Evolutionary conservation across 1,140 invertebrate genomes (phyloP).

Genomic region (Monochamus saltuarius): DNA sequence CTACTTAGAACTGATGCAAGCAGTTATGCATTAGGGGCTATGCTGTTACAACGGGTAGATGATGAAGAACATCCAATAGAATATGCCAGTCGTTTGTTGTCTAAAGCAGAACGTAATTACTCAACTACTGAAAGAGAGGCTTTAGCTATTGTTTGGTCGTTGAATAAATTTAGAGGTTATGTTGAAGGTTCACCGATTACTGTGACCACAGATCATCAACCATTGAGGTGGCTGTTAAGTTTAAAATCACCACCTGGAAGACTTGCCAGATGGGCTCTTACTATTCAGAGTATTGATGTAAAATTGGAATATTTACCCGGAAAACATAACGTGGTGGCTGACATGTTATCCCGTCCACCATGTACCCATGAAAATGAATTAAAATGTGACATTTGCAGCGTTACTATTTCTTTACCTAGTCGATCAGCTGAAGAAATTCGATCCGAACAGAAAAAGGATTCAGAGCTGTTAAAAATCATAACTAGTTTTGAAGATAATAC

Average conservation of each 20-base stretch:
- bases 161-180: constrained; percentile 45
- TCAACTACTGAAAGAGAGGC: constrained; percentile 47
- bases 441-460: background rate
- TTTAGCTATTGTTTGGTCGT: constrained; percentile 44
- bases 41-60: constrained; percentile 44
- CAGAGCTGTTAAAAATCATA: constrained; percentile 11
- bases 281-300: constrained; percentile 27
- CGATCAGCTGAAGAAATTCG: constrained; percentile 24
- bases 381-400: constrained; percentile 18
- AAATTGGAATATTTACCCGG: constrained; percentile 30
- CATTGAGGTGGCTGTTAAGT: constrained; percentile 34
- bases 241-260: constrained; percentile 38
- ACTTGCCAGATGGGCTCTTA: constrained; percentile 27
- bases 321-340: constrained; percentile 28
- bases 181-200: constrained; percentile 42
- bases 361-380: constrained; percentile 25
- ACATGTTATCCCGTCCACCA: constrained; percentile 21
- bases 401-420: constrained; percentile 30
- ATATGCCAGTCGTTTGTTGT: constrained; percentile 50
- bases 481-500: constrained; percentile 24
- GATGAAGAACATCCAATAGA: constrained; percentile 50
- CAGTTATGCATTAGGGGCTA: constrained; percentile 48
- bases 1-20: constrained; percentile 37
- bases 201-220: constrained; percentile 41
- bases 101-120: constrained; percentile 48